phyloP scores from a whole-genome alignment of 2,888 invertebrate species.

The Carterocephalus palaemon region DNA sequence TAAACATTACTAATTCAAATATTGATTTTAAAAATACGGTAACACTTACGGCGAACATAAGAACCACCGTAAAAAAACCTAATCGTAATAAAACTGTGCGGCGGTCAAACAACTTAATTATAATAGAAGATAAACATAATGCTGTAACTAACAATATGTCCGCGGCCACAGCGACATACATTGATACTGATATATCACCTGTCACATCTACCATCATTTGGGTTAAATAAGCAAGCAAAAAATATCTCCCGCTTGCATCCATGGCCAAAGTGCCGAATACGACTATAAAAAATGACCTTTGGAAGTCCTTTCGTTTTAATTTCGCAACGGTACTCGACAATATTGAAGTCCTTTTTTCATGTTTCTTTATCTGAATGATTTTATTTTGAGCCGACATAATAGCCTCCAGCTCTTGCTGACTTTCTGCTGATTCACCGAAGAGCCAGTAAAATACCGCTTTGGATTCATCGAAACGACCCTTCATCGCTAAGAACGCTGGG shows the following conservation, averaged over 20 bases:
- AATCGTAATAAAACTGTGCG: slow-evolving; percentile 39
- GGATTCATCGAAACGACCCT: slow-evolving; percentile 43
- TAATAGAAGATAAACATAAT: slow-evolving; percentile 34
- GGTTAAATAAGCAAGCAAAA: slow-evolving; percentile 39
- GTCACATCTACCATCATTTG: slow-evolving; percentile 42
- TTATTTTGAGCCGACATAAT: slow-evolving; percentile 33
- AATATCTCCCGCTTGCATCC: slow-evolving; percentile 43
- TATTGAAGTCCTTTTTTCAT: slow-evolving; percentile 9
- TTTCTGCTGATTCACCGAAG: slow-evolving; percentile 34
- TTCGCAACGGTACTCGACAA: slow-evolving; percentile 20
- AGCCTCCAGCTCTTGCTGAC: slow-evolving; percentile 36
- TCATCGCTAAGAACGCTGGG: slow-evolving; percentile 43
- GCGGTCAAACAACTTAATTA: slow-evolving; percentile 37
- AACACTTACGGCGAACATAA: slow-evolving; percentile 39
- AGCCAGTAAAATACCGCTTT: slow-evolving; percentile 41
- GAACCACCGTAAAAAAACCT: slow-evolving; percentile 32
- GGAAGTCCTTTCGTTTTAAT: slow-evolving; percentile 37
- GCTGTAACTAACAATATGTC: slow-evolving; percentile 39
- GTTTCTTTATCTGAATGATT: slow-evolving; percentile 11
- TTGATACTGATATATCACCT: slow-evolving; percentile 35
- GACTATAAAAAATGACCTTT: slow-evolving; percentile 37
- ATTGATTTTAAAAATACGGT: slow-evolving; percentile 35
- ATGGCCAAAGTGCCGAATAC: slow-evolving; percentile 36
- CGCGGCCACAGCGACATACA: slow-evolving; percentile 40
- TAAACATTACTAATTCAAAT: slow-evolving; percentile 11